Base-by-base conservation (phyloP, 2,113 vertebrate species). In the Myxocyprinus asiaticus region DNA sequence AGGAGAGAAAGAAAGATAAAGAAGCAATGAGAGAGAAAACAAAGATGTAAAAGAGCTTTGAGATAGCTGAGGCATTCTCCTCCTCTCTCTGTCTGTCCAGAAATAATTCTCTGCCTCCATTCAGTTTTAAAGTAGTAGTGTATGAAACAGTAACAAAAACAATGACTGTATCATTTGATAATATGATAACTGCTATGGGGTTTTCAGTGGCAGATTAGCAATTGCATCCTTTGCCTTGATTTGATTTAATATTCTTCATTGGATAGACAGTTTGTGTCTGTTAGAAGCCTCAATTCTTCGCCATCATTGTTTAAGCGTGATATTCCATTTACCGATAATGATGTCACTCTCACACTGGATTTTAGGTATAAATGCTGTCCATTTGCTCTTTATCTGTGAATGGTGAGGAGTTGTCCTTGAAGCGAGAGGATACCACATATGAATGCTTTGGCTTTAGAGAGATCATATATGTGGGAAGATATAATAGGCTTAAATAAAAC, bases 291-390 rank as follows among this genome's bases (percentile, higher is more conserved):
- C 12, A 14, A 6, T 15, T 58, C 55, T n/a, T 58, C 15, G 14
- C n/a, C n/a, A n/a, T 58, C 22, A 33, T 33, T 33, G 22, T 58
- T 58, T 58, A 58, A 51, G 67, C 61, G 59, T n/a, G 55, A 43
- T 55, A 59, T 68, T 59, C 44, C 62, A 50, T 67, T 68, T 63
- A 42, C 51, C 44, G 76, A 45, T 11, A 11, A 59, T 76, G 9
- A 6, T 9, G 9, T 15, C 5, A 58, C 7, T 33, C 22, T 33
- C 22, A 6, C n/a, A 58, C 14, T 14, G 45, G 42, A 56, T 17
- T 61, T 77, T 61, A 50, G 67, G 77, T 82, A 72, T 59, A 72
- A 72, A 68, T 76, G 77, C 80, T 67, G 59, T 50, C 51, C 67
- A 77, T 66, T 81, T 68, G 65, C 66, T 70, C 47, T 58, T 48